Conservation (phyloP, 1,140 invertebrate genomes). For the Himalopsyche phryganea region DNA sequence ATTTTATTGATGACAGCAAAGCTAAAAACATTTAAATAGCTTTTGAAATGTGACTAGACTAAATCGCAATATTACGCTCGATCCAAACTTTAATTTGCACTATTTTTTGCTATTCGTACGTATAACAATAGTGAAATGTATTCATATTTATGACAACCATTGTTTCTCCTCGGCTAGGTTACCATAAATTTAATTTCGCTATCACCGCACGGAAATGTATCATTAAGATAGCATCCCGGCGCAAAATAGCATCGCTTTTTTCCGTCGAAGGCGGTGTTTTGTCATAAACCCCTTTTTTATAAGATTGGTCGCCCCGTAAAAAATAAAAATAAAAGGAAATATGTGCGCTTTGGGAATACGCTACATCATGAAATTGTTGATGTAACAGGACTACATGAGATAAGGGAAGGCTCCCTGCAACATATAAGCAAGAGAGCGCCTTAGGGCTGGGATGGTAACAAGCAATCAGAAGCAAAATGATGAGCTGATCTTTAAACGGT, state of each 20-base stretch:
- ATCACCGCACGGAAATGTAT: constrained; percentile 26
- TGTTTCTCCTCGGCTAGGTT: too few relatives aligned
- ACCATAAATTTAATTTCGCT: constrained; percentile 29
- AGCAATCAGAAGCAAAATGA: constrained; percentile 13
- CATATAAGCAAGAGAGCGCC: neutral
- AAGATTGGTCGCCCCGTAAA: constrained; percentile 13
- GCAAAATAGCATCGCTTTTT: constrained; percentile 20
- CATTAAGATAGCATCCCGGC: constrained; percentile 29
- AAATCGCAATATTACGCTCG: too few relatives aligned
- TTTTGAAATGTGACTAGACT: too few relatives aligned
- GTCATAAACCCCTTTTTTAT: constrained; percentile 28
- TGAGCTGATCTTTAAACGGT: constrained; percentile 11
- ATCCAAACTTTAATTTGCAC: too few relatives aligned
- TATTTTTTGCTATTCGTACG: too few relatives aligned
- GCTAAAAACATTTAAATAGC: too few relatives aligned
- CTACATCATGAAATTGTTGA: constrained; percentile 27
- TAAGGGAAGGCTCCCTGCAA: constrained; percentile 14
- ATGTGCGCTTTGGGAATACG: constrained; percentile 30
- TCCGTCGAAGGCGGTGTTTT: constrained; percentile 1
- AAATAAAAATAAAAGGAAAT: constrained; percentile 32
- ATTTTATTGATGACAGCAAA: too few relatives aligned
- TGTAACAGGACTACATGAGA: constrained; percentile 12
- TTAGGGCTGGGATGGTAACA: neutral
- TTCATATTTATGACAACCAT: too few relatives aligned
- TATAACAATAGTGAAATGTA: too few relatives aligned